These are phyloP conservation scores for Dione juno DNA, from an alignment of 2,888 invertebrate genomes.

Conservation along the genomic window DNA sequence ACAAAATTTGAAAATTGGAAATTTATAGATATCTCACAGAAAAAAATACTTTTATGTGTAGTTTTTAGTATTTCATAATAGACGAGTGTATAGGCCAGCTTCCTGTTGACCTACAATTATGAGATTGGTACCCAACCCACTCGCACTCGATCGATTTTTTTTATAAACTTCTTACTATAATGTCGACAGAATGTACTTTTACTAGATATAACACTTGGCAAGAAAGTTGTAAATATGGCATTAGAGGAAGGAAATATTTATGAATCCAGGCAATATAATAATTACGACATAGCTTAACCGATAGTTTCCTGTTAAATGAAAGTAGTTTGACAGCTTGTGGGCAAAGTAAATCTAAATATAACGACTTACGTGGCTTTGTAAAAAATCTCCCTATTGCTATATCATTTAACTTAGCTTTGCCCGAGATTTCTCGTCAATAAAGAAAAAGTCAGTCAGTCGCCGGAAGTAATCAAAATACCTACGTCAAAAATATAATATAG, in stretches of 20 bases:
- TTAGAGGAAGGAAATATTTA: slow-evolving; percentile 26
- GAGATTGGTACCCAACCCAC: too few species aligned
- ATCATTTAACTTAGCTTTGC: background rate
- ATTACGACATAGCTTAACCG: slow-evolving; percentile 16
- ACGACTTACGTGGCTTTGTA: background rate
- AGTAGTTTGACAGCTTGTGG: slow-evolving; percentile 28
- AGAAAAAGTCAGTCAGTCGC: too few species aligned
- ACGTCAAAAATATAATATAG: too few species aligned
- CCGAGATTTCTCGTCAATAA: too few species aligned
- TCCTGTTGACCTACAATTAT: too few species aligned
- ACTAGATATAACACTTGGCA: background rate
- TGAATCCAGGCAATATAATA: slow-evolving; percentile 21
- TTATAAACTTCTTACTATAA: background rate
- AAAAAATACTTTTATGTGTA: too few species aligned
- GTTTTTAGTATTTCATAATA: too few species aligned
- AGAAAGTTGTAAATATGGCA: slow-evolving; percentile 13
- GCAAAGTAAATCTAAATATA: slow-evolving; percentile 11
- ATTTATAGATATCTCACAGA: too few species aligned
- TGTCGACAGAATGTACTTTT: background rate
- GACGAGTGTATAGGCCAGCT: too few species aligned
- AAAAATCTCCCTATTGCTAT: background rate
- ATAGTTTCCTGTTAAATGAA: slow-evolving; percentile 21
- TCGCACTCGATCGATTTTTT: too few species aligned
- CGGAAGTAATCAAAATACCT: too few species aligned
- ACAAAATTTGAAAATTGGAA: too few species aligned